These are phyloP conservation scores for Musca vetustissima DNA, from an alignment of 1,140 invertebrate species.

Conservation along the genomic window DNA sequence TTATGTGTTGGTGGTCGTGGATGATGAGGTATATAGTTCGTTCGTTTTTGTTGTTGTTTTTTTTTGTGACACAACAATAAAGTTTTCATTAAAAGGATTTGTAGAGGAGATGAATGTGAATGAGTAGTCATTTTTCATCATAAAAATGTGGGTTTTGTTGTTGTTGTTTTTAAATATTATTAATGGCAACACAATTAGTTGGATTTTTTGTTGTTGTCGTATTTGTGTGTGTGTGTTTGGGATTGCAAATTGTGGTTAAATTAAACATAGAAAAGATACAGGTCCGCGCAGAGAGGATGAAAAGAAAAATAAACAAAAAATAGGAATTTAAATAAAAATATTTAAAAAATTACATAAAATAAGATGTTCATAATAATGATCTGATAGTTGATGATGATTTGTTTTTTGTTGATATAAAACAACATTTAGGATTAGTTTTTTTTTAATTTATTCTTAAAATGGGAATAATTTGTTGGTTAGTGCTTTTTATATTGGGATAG, in stretches of 20 bases:
- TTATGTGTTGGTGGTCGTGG: constrained; percentile 1
- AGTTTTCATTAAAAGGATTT: constrained; percentile 1
- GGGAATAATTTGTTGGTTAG: too few relatives aligned
- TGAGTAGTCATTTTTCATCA: constrained; percentile 2
- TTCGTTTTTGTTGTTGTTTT: too few relatives aligned
- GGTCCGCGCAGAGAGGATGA: not conserved
- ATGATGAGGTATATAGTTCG: constrained; percentile 5
- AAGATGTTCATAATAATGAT: too few relatives aligned
- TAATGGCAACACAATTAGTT: constrained; percentile 16
- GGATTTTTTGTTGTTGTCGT: not conserved
- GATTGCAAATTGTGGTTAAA: too few relatives aligned
- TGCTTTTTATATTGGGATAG: too few relatives aligned
- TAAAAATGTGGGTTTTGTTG: too few relatives aligned
- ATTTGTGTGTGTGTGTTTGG: not conserved
- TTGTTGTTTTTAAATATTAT: not conserved
- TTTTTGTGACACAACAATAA: constrained; percentile 15
- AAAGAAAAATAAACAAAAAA: constrained; percentile 12
- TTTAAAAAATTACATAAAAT: too few relatives aligned
- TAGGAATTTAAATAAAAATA: constrained; percentile 14
- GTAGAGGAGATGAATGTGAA: not conserved
- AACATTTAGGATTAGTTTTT: too few relatives aligned
- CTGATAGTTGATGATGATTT: too few relatives aligned
- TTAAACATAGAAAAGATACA: too few relatives aligned
- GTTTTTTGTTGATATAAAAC: too few relatives aligned
- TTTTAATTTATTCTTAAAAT: too few relatives aligned